Evolutionary conservation across 2,888 invertebrate genomes (phyloP).

Genomic region (Agrochola lota): DNA sequence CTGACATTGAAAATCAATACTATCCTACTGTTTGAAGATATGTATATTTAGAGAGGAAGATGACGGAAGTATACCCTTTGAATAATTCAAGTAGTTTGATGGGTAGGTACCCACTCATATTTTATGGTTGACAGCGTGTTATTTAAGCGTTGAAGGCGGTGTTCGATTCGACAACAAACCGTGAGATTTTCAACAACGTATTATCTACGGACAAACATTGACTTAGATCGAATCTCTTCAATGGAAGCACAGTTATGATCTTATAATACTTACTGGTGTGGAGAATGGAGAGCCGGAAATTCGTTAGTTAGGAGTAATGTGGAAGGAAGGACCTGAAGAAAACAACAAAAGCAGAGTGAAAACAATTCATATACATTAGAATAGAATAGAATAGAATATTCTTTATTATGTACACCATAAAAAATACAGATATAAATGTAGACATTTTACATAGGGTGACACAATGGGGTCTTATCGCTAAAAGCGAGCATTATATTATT

Average conservation of each 20-base stretch:
- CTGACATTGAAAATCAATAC: constrained; percentile 40
- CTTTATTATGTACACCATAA: no score
- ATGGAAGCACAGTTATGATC: constrained; percentile 70
- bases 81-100: constrained; percentile 62
- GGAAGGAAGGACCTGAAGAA: no score
- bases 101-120: constrained; percentile 57
- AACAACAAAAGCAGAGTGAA: neutral
- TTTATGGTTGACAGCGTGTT: constrained; percentile 66
- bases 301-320: neutral
- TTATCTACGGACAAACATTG: constrained; percentile 81
- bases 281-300: constrained; percentile 30
- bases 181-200: constrained; percentile 79
- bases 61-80: constrained; percentile 56
- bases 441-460: no score
- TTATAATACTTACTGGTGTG: constrained; percentile 66
- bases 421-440: no score
- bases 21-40: constrained; percentile 42
- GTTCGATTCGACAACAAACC: constrained; percentile 70
- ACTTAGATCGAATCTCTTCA: constrained; percentile 75
- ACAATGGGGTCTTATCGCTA: no score
- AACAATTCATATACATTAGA: no score
- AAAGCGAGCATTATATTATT: neutral
- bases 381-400: no score
- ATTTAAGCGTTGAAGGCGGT: constrained; percentile 66
- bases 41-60: constrained; percentile 37